A percentile compares a stretch with the other conserved stretches of the same genome.
These are phyloP conservation scores for Blennius ocellaris DNA, from an alignment of 2,113 vertebrate species.

Conservation along the genomic window DNA sequence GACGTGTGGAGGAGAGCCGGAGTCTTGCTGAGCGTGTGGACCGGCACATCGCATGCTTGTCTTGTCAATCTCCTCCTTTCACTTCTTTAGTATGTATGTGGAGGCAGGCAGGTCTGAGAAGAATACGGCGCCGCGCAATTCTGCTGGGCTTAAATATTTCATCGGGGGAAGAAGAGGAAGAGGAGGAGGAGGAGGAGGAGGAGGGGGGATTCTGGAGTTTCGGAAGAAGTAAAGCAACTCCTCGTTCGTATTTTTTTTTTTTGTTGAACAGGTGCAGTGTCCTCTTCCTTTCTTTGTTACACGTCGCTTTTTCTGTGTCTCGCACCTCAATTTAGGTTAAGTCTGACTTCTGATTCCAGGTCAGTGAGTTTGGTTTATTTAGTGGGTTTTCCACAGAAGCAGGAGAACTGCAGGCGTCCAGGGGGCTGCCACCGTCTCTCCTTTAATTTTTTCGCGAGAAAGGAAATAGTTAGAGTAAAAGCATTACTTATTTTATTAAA, in stretches of 20 bases:
- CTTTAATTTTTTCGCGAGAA: no score
- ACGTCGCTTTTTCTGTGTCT: neutral
- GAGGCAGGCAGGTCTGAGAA: constrained; percentile 22
- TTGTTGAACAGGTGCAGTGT: neutral
- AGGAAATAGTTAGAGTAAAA: no score
- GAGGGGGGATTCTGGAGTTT: constrained; percentile 23
- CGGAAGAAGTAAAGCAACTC: constrained; percentile 26
- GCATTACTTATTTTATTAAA: no score
- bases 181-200: no score
- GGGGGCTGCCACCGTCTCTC: no score
- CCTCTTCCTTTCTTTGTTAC: neutral
- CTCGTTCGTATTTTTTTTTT: constrained; percentile 33
- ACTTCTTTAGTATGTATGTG: constrained; percentile 11
- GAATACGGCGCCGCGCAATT: constrained; percentile 31
- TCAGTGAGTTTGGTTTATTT: no score
- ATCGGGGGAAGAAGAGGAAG: constrained; percentile 50
- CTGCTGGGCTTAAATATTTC: constrained; percentile 61
- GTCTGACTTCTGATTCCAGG: no score
- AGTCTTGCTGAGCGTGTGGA: neutral
- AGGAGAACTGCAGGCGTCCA: no score
- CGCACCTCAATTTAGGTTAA: no score
- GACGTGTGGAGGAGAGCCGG: constrained; percentile 19
- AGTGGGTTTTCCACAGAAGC: no score
- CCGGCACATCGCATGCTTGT: neutral
- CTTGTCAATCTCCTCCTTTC: constrained; percentile 14